Evolutionary conservation across 2,113 vertebrate species (phyloP), one percentile per base, ranked within the genome.

Genomic region (Turnix velox): DNA sequence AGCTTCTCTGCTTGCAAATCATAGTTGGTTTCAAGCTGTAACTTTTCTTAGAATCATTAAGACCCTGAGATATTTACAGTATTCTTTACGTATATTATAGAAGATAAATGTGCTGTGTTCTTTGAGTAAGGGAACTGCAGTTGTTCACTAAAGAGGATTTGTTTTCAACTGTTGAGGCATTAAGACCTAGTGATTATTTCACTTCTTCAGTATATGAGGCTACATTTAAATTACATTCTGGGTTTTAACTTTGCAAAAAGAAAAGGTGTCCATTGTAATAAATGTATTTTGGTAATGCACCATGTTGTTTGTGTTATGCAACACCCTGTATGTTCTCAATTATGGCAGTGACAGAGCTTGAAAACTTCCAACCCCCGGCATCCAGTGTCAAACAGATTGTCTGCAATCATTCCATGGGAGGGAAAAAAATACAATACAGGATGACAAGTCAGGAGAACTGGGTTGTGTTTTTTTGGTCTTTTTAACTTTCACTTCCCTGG

Each of bases 11-110:
- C 76, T 93, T 51, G 89, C 59, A 91, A 67, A 87, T 87, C 48
- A 61, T 37, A 51, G 69, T 31, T 80, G 91, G 61, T 49, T 63
- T 82, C 37, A 57, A 63, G 63, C 61, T 33, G 55, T 28, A 96
- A 87, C 63, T 95, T 93, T 65, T 55, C 81, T 89, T 42, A 45
- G 39, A 19, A 20, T 90, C 75, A 75, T 77, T 54, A 30, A 90
- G 93, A 91, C 48, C 79, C 88, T 84, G 91, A 92, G 80, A 92
- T 75, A 91, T 33, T 48, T 81, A 75, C 45, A 73, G 74, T 88
- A 43, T 91, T 94, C 93, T 93, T 81, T 91, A 88, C 91, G 81
- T 80, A 91, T 82, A 79, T 90, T 95, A 88, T 51, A 84, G 92
- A 54, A 94, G 78, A 93, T 68, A 78, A 92, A 66, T 18, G 63